Evolutionary conservation across 2,888 invertebrate species (phyloP), one percentile per base, ranked within the genome.

Genomic region (Tipula confusa): DNA sequence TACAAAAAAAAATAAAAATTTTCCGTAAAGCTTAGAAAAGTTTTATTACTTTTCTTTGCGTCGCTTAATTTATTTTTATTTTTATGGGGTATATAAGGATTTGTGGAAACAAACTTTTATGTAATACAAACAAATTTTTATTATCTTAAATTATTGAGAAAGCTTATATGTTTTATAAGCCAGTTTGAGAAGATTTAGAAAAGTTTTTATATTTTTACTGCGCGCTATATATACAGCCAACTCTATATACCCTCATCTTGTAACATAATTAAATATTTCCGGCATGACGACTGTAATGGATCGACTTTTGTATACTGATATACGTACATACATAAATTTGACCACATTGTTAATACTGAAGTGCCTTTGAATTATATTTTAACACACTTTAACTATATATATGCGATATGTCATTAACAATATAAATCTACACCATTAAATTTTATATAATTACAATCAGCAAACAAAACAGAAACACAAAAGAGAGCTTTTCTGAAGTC

Each of bases 401-500:
- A n/a, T n/a, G n/a, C n/a, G 43, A 64, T 64, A n/a, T n/a, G 64
- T 64, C 15, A 64, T 64, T 64, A 64, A 64, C 64, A 64, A 24
- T 64, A 64, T 64, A 64, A 64, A 64, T 64, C 7, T 64, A 64
- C 24, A 64, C 64, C 64, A 64, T 64, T 64, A 64, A 64, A 64
- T 64, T 64, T 64, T 64, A 24, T 64, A 64, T 64, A 64, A 64
- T 64, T 64, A 64, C 24, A 64, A 43, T 43, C n/a, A 43, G 3
- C 43, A 43, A 43, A 43, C 43, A 43, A 43, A 43, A 43, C n/a
- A 43, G n/a, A n/a, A 64, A 24, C 9, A 24, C 1, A 38, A 64
- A 24, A 18, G 24, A 64, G 9, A 64, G 64, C 64, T 64, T 64
- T 64, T 64, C 24, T 64, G 64, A 64, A 64, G 64, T 64, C 64